A percentile compares a stretch with the other conserved stretches of the same genome.
phyloP scores from a whole-genome alignment of 2,888 invertebrate species.

The Philonicus albiceps region DNA sequence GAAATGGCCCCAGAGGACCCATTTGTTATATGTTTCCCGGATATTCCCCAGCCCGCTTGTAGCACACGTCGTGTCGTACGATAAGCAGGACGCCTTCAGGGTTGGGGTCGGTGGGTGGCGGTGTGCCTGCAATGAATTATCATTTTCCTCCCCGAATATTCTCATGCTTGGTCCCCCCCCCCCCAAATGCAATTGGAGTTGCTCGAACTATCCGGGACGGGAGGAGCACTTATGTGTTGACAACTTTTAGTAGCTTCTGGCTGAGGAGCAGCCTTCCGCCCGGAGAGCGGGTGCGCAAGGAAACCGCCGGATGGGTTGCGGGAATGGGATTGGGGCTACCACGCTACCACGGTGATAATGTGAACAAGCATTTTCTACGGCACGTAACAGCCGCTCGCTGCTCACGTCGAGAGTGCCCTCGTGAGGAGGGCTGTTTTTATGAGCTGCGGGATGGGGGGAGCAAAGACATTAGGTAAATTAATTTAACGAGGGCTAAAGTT shows the following conservation, averaged over 20 bases:
- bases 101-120: neutral
- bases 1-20: neutral
- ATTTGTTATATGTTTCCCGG: neutral
- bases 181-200: slow-evolving; percentile 18
- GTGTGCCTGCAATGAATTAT: neutral
- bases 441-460: neutral
- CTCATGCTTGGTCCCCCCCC: neutral
- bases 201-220: slow-evolving; percentile 16
- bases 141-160: slow-evolving; percentile 7
- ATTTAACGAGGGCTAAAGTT: slow-evolving; percentile 44
- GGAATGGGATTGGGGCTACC: neutral
- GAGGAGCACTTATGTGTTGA: neutral
- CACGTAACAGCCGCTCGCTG: slow-evolving; percentile 7
- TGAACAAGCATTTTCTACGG: neutral
- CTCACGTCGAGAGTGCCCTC: neutral
- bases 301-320: neutral
- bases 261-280: neutral
- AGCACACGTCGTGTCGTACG: neutral
- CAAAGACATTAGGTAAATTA: slow-evolving; percentile 48
- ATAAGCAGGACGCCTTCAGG: neutral
- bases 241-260: slow-evolving; percentile 7
- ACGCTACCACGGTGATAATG: slow-evolving; percentile 3
- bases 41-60: neutral
- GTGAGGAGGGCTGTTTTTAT: slow-evolving; percentile 1
- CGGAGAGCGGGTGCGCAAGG: neutral